Evolutionary conservation across 2,797 vertebrate species (phyloP), one percentile per base, ranked within the genome.

Genomic region (Helostoma temminkii): DNA sequence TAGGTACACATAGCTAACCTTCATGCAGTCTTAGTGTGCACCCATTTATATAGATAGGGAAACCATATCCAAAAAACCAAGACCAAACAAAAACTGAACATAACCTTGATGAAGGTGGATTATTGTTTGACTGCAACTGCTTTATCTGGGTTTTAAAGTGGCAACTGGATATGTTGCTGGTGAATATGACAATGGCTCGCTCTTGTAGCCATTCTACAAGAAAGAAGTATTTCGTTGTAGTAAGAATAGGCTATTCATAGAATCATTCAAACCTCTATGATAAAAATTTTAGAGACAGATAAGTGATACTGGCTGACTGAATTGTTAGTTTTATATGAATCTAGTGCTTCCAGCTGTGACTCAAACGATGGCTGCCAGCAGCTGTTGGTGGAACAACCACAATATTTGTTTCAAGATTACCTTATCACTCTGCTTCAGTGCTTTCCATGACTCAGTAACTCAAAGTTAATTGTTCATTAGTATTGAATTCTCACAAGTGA

Each of bases 391-490:
- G 22, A 74, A 41, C 52, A 43, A 26, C 57, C 70, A 32, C 50
- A 73, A 63, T 42, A 53, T 68, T 55, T 57, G 41, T 62, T 45
- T 47, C 14, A 15, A 46, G 49, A 72, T 60, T 34, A 46, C 30
- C 64, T 52, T 43, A 39, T 66, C 52, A 24, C 21, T 11, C n/a
- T 32, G 32, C 52, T 42, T 61, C 30, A 34, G 28, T 52, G 9
- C 47, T 57, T 48, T 46, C 19, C 24, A 22, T 21, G 22, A 56
- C 68, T 62, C n/a, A n/a, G n/a, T 1, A 62, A 74, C 58, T 66
- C 18, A 61, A 64, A 64, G 11, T 16, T 24, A 60, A 16, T 28
- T 15, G 24, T 56, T 64, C 0, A 0, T 53, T 41, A 24, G 24
- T 16, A 28, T 63, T 0, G 2, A 9, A 43, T 47, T 62, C 49